Percentiles rank a stretch among this genome's conserved stretches.
Evolutionary conservation across 2,888 invertebrate genomes (phyloP).

Genomic region (Abrostola tripartita): DNA sequence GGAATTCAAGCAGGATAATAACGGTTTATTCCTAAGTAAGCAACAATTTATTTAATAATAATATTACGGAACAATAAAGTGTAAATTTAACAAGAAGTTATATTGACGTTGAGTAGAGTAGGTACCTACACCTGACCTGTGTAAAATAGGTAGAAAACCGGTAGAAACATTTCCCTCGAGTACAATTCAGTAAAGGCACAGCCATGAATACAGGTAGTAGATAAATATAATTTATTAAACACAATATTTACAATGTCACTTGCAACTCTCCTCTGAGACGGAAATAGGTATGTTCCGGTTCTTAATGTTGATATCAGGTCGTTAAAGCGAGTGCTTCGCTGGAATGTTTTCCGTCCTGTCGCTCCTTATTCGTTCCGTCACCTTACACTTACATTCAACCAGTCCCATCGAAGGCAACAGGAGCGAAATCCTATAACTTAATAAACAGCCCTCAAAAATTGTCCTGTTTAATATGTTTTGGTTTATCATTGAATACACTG

Average conservation of each 20-base stretch:
- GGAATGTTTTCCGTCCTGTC: slow-evolving; percentile 58
- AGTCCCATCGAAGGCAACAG: slow-evolving; percentile 22
- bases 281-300: slow-evolving; percentile 59
- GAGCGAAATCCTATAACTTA: slow-evolving; percentile 17
- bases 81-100: too few relatives aligned
- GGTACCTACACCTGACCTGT: not conserved
- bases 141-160: slow-evolving; percentile 13
- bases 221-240: slow-evolving; percentile 50
- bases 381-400: slow-evolving; percentile 27
- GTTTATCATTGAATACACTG: not conserved
- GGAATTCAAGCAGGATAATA: not conserved
- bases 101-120: not conserved
- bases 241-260: slow-evolving; percentile 55
- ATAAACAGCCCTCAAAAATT: slow-evolving; percentile 14
- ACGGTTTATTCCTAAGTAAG: too few relatives aligned
- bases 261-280: slow-evolving; percentile 37
- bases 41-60: too few relatives aligned
- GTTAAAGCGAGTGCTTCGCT: slow-evolving; percentile 43
- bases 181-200: slow-evolving; percentile 27
- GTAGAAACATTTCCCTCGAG: slow-evolving; percentile 21
- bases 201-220: slow-evolving; percentile 21
- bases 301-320: slow-evolving; percentile 49
- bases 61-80: too few relatives aligned
- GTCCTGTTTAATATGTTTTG: slow-evolving; percentile 4
- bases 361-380: slow-evolving; percentile 48